phyloP scores from a whole-genome alignment of 1,140 invertebrate species.

The Neotoxoptera formosana region DNA sequence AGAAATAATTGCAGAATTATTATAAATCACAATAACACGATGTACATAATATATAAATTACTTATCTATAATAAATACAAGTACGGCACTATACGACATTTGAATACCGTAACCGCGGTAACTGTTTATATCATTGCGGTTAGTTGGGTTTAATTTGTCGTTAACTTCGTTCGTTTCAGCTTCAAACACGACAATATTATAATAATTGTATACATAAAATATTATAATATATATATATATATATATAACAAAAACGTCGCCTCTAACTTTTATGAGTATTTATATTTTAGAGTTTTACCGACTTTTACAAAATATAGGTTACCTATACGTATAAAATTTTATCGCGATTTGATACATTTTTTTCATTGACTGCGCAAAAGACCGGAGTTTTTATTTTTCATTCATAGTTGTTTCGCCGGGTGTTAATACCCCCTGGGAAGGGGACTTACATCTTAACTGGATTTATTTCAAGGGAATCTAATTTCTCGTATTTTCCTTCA shows the following conservation, averaged over 20 bases:
- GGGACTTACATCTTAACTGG: constrained; percentile 16
- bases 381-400: constrained; percentile 18
- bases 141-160: neutral
- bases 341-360: neutral
- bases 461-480: constrained; percentile 46
- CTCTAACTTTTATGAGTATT: neutral
- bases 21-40: neutral
- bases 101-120: too few relatives aligned
- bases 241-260: neutral
- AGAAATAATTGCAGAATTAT: neutral
- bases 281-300: neutral
- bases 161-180: neutral
- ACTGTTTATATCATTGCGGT: neutral
- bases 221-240: too few relatives aligned
- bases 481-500: constrained; percentile 42
- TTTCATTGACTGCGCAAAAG: constrained; percentile 25
- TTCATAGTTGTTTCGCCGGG: neutral
- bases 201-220: neutral
- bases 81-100: neutral
- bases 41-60: neutral
- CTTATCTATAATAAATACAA: neutral
- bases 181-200: neutral
- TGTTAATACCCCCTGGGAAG: constrained; percentile 33
- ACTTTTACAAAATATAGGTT: neutral
- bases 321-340: neutral